Evolutionary conservation across 2,888 invertebrate species (phyloP).

Genomic region (Drosophila vallismaia): DNA sequence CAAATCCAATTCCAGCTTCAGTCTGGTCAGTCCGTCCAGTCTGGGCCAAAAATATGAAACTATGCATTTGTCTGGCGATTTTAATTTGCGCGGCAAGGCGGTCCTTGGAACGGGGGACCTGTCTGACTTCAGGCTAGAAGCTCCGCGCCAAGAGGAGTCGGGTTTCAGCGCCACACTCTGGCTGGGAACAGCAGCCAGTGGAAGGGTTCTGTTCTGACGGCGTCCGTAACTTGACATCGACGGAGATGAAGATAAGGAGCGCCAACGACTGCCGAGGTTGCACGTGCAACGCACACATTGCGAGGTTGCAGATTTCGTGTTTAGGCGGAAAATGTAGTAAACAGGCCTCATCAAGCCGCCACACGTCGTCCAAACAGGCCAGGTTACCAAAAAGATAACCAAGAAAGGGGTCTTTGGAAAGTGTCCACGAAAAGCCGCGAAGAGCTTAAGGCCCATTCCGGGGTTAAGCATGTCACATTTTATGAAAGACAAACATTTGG

Average conservation of each 20-base stretch:
- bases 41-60: conserved; percentile 62
- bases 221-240: conserved; percentile 69
- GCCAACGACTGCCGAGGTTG: conserved; percentile 11
- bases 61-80: conserved; percentile 69
- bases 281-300: conserved; percentile 64
- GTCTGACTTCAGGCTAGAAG: neutral
- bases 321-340: conserved; percentile 71
- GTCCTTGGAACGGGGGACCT: conserved; percentile 5
- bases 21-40: conserved; percentile 9
- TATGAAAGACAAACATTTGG: conserved; percentile 78
- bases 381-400: conserved; percentile 7
- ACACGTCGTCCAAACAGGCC: conserved; percentile 48
- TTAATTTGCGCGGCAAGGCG: conserved; percentile 66
- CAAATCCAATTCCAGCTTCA: conserved; percentile 23
- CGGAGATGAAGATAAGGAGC: conserved; percentile 11
- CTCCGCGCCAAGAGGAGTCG: neutral
- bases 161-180: conserved; percentile 51
- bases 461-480: conserved; percentile 62
- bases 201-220: conserved; percentile 30
- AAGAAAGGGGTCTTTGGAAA: neutral
- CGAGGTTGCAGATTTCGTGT: conserved; percentile 31
- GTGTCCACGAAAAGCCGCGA: too few species aligned
- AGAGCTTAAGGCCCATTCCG: neutral
- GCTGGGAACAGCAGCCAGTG: too few species aligned
- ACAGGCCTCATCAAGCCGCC: conserved; percentile 46